Evolutionary conservation across 2,797 vertebrate species (phyloP).

Genomic region (Crax fasciolata): DNA sequence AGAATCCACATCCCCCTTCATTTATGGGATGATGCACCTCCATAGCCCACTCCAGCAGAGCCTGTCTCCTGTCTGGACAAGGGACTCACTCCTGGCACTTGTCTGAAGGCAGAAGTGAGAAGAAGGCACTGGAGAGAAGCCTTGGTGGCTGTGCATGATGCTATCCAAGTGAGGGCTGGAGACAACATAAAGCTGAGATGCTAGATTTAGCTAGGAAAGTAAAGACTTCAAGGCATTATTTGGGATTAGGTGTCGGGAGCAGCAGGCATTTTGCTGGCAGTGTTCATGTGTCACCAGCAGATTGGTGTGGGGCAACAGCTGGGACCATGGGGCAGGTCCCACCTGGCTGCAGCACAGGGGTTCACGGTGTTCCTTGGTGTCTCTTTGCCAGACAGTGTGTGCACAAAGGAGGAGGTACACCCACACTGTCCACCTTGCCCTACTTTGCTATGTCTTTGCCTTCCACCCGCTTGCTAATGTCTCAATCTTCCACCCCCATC

Average conservation of each 20-base stretch:
- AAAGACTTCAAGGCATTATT: not conserved
- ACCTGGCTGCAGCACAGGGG: not conserved
- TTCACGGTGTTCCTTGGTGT: not conserved
- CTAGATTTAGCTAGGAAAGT: not conserved
- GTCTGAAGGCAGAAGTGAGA: not conserved
- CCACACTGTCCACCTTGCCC: not conserved
- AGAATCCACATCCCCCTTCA: not conserved
- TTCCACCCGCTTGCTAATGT: not conserved
- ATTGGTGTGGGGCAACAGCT: not conserved
- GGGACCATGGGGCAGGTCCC: not conserved
- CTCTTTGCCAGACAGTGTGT: not conserved
- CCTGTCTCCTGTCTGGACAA: not conserved
- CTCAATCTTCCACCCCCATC: not conserved
- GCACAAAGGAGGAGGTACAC: accelerated
- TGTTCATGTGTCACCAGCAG: not conserved
- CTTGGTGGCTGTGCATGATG: accelerated
- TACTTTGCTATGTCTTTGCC: not conserved
- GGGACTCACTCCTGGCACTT: not conserved
- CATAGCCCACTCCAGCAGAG: not conserved
- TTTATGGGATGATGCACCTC: not conserved
- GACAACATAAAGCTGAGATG: not conserved
- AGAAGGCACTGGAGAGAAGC: not conserved
- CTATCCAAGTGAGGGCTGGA: not conserved
- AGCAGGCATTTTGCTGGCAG: not conserved
- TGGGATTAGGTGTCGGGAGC: not conserved